These are phyloP conservation scores for Pelmatolapia mariae DNA, from an alignment of 2,113 vertebrate genomes.

Conservation along the genomic window DNA sequence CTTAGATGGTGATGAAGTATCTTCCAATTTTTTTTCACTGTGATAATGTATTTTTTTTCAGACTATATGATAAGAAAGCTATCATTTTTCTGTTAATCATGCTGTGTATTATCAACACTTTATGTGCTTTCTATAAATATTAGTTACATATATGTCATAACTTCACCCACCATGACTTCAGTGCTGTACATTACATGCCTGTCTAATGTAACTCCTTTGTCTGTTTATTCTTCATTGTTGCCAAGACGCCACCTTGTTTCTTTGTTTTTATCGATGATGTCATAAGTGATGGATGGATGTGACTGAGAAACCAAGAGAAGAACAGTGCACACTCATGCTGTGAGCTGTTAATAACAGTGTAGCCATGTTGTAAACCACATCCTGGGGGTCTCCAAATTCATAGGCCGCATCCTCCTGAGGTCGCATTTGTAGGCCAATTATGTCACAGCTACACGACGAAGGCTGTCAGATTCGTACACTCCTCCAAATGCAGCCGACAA, in stretches of 20 bases:
- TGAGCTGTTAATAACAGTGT: not conserved
- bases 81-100: not conserved
- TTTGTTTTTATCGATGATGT: not conserved
- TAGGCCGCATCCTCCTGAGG: not conserved
- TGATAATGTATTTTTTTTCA: not conserved
- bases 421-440: not conserved
- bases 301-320: not conserved
- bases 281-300: not conserved
- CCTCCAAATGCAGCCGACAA: rapidly evolving
- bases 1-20: constrained; percentile 25
- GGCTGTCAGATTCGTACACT: rapidly evolving
- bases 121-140: not conserved
- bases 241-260: not conserved
- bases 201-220: not conserved
- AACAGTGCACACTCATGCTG: not conserved
- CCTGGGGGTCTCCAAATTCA: not conserved
- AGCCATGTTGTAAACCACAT: not conserved
- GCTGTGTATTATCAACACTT: not conserved
- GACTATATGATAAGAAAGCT: not conserved
- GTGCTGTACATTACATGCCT: not conserved
- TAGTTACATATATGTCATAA: not conserved
- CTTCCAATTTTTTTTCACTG: not conserved
- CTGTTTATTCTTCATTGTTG: not conserved
- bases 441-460: rapidly evolving
- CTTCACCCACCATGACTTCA: not conserved